Percentiles rank a stretch among this genome's conserved stretches.
These are phyloP conservation scores for Epizoanthus scotinus DNA, from an alignment of 92 coral and sea anemone species.

Conservation along the genomic window DNA sequence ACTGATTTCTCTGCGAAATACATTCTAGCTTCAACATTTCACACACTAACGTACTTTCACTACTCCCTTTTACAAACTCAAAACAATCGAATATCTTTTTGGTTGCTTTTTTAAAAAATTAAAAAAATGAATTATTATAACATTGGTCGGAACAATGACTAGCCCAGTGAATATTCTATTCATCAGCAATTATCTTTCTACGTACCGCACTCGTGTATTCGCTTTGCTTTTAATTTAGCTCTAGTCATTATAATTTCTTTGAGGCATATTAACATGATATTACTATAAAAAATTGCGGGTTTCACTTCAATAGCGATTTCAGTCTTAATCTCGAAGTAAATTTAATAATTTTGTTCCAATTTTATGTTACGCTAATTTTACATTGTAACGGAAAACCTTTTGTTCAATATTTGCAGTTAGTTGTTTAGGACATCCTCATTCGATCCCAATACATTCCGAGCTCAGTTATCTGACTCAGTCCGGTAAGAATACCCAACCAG, in stretches of 20 bases:
- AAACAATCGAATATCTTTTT: too few species aligned
- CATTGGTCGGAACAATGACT: too few species aligned
- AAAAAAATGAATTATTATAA: too few species aligned
- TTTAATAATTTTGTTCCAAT: background rate
- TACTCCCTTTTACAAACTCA: too few species aligned
- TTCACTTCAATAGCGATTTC: conserved; percentile 5
- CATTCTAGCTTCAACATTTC: too few species aligned
- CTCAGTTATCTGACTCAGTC: background rate
- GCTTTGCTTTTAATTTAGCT: background rate
- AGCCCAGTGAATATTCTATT: too few species aligned
- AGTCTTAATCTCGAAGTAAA: background rate
- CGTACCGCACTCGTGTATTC: background rate
- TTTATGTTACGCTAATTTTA: background rate
- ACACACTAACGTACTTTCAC: too few species aligned
- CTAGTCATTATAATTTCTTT: background rate
- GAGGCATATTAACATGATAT: conserved; percentile 3
- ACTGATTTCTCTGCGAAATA: too few species aligned
- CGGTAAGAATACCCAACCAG: conserved; percentile 26
- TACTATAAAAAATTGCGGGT: background rate
- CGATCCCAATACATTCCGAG: background rate
- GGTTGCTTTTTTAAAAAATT: too few species aligned
- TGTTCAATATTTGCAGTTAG: too few species aligned
- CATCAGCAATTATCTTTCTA: background rate
- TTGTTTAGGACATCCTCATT: background rate
- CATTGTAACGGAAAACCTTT: background rate